Conservation (phyloP, 2,888 invertebrate species). For the Acleris laterana region DNA sequence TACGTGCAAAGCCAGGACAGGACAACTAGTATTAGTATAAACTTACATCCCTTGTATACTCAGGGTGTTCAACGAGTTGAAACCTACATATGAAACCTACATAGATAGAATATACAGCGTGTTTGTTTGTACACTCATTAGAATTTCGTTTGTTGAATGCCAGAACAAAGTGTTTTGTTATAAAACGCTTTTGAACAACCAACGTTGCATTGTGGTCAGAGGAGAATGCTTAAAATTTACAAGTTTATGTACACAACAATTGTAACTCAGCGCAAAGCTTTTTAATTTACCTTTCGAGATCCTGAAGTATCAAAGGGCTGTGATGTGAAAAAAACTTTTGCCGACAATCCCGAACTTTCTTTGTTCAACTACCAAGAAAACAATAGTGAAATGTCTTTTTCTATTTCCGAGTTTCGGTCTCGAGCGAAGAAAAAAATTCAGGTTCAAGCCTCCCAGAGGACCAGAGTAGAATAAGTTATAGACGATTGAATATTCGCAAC, state of each 20-base stretch:
- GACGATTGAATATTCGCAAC: constrained; percentile 2
- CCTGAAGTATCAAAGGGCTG: not conserved
- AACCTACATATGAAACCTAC: not conserved
- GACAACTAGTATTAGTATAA: too few species aligned
- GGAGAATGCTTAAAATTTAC: constrained; percentile 1
- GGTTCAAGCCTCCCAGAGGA: constrained; percentile 8
- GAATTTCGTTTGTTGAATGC: not conserved
- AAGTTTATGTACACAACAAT: not conserved
- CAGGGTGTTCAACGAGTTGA: not conserved
- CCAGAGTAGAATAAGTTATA: constrained; percentile 14
- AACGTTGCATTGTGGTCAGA: not conserved
- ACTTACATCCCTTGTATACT: too few species aligned
- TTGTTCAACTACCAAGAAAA: constrained; percentile 7
- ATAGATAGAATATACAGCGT: not conserved
- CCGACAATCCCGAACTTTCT: constrained; percentile 6
- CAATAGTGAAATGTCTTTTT: constrained; percentile 6
- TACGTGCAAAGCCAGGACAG: too few species aligned
- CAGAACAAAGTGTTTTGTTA: constrained; percentile 2
- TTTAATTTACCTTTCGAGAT: constrained; percentile 5
- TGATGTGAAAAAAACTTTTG: constrained; percentile 10
- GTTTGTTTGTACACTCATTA: constrained; percentile 10
- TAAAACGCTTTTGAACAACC: constrained; percentile 8
- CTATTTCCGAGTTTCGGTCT: not conserved
- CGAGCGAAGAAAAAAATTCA: constrained; percentile 1
- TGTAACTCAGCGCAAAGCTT: constrained; percentile 5